Evolutionary conservation across 2,113 vertebrate genomes (phyloP).

Genomic region (Ptilorrhoa leucosticta): DNA sequence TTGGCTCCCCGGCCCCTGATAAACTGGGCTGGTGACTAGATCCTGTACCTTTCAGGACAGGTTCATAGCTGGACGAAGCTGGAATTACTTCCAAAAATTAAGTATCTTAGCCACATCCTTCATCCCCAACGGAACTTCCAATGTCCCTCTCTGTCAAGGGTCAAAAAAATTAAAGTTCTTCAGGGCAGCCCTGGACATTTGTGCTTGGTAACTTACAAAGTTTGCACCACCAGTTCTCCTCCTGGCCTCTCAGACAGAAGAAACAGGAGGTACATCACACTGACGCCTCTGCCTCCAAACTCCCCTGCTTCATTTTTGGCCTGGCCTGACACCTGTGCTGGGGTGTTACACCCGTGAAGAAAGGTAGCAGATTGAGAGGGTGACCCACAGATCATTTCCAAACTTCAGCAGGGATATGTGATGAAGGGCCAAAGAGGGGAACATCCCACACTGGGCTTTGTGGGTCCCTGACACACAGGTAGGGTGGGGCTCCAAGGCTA

Average conservation of each 20-base stretch:
- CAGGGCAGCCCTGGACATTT: not conserved
- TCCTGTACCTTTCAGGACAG: not conserved
- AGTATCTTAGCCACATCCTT: not conserved
- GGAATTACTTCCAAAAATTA: not conserved
- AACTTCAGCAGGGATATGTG: not conserved
- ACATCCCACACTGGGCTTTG: accelerated
- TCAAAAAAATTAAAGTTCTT: not conserved
- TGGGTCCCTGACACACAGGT: not conserved
- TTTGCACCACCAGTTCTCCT: not conserved
- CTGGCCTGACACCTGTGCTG: not conserved
- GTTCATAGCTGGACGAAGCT: not conserved
- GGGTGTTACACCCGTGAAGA: accelerated
- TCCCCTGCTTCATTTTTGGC: not conserved
- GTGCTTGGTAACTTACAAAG: not conserved
- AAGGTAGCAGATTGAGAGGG: not conserved
- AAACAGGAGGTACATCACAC: not conserved
- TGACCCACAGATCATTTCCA: not conserved
- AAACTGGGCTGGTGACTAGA: not conserved
- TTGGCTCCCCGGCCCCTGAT: not conserved
- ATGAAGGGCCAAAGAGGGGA: not conserved
- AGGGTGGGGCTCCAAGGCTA: accelerated
- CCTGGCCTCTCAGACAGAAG: not conserved
- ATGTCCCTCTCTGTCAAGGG: not conserved
- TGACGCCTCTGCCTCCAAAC: not conserved
- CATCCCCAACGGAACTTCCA: accelerated